phyloP scores from a whole-genome alignment of 2,888 invertebrate species.

The Glyphotaelius pellucidus region DNA sequence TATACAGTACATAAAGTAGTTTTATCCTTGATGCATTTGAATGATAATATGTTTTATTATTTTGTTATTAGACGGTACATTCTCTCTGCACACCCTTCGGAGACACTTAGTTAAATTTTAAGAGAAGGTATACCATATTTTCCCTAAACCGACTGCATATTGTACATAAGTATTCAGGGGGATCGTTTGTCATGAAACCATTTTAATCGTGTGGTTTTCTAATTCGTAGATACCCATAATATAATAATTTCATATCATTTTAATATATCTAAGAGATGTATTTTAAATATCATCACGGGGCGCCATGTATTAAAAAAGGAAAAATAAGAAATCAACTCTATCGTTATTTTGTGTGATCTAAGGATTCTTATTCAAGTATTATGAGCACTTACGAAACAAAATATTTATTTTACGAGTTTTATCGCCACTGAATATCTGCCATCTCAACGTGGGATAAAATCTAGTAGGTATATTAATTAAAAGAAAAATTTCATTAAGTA shows the following conservation, averaged over 20 bases:
- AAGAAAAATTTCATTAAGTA: not conserved
- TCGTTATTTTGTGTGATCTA: not conserved
- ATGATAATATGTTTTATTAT: too few relatives aligned
- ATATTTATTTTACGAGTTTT: not conserved
- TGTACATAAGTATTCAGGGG: too few relatives aligned
- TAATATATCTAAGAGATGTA: not conserved
- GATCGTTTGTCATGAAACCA: too few relatives aligned
- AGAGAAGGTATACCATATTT: too few relatives aligned
- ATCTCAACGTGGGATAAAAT: not conserved
- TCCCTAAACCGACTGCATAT: too few relatives aligned
- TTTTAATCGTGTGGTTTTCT: not conserved
- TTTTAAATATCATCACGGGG: not conserved
- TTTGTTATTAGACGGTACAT: too few relatives aligned
- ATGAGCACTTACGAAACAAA: not conserved
- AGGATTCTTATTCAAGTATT: not conserved
- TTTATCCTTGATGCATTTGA: too few relatives aligned
- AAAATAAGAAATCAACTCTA: not conserved
- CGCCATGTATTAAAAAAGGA: not conserved
- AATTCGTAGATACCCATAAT: not conserved
- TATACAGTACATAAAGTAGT: too few relatives aligned
- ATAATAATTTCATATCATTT: not conserved
- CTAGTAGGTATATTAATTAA: conserved; percentile 5
- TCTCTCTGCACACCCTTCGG: too few relatives aligned
- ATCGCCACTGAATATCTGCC: not conserved
- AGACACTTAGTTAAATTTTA: too few relatives aligned